These are phyloP conservation scores for Lycocorax pyrrhopterus DNA, from an alignment of 2,113 vertebrate species.

Conservation along the genomic window DNA sequence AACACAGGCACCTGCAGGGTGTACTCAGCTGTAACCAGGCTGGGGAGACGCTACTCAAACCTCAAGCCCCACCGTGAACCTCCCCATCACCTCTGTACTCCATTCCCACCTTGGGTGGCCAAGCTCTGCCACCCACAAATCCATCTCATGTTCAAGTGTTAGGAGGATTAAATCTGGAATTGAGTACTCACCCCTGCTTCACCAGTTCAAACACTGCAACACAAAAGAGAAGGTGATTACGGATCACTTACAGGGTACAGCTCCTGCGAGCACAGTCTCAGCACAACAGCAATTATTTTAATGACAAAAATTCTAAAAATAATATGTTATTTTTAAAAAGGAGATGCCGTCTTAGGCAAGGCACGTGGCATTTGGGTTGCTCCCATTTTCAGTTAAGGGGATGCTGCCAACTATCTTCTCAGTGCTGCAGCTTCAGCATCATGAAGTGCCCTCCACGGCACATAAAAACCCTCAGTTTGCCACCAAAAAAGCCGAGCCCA, in stretches of 20 bases:
- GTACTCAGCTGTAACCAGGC: not conserved
- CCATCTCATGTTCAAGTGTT: rapidly evolving
- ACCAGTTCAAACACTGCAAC: conserved; percentile 95
- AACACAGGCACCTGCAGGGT: not conserved
- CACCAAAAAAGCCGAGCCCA: not conserved
- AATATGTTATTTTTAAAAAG: not conserved
- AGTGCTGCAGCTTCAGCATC: not conserved
- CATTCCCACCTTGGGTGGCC: rapidly evolving
- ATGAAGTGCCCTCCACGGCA: rapidly evolving
- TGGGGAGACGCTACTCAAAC: not conserved
- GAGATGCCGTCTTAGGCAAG: not conserved
- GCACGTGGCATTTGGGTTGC: not conserved
- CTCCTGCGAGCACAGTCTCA: not conserved
- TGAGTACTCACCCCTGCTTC: conserved; percentile 89
- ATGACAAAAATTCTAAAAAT: not conserved
- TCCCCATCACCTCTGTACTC: not conserved
- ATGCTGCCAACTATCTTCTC: not conserved
- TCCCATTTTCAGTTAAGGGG: not conserved
- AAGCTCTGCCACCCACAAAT: not conserved
- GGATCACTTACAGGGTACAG: not conserved
- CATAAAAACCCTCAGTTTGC: not conserved
- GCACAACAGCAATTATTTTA: not conserved
- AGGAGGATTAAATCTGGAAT: not conserved
- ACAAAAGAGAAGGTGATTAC: conserved; percentile 32
- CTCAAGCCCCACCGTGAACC: not conserved